Base-by-base conservation (phyloP, 2,113 vertebrate genomes). In the Regulus satrapa region DNA sequence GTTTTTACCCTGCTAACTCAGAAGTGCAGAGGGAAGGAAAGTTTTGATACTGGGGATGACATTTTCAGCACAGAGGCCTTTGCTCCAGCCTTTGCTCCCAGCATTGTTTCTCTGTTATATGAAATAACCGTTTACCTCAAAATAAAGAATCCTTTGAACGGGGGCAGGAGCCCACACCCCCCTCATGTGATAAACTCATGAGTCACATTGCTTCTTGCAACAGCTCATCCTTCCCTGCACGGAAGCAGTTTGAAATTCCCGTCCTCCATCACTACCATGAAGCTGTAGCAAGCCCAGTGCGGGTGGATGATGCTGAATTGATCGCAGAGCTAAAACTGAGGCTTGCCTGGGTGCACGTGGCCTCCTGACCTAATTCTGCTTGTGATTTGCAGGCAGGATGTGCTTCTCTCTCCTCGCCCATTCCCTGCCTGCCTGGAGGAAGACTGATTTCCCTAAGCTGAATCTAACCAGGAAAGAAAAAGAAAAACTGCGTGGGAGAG, bases 291-390 rank as follows among this genome's bases (percentile, higher is more conserved):
- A 63, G 49, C 58, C 66, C 77, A 18, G 38, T 9, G 24, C 0
- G 40, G 41, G 54, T 72, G 79, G 81, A 24, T 55, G 93, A 73
- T 66, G 77, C 67, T 58, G 72, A 85, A 95, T 85, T 92, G 95
- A 95, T 96, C 31, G 3, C 67, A 88, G 81, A 89, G 80, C 81
- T 85, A 32, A 92, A 82, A 36, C 58, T 73, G 89, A 69, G 79
- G 85, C 81, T 63, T 92, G 89, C 88, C 92, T 55, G 77, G 71
- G 82, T 92, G 75, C 81, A 93, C 38, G 10, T 76, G 85, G 91
- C 85, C 94, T 95, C 93, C 69, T 96, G 89, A 96, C 93, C 92
- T 88, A 97, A 64, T 97, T 97, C 89, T 87, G 82, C 63, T 83
- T 36, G 29, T 48, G 77, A 62, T 91, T 78, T 94, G 54, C 73